These are phyloP conservation scores for Pterostichus niger DNA, from an alignment of 2,888 invertebrate species.

Conservation along the genomic window DNA sequence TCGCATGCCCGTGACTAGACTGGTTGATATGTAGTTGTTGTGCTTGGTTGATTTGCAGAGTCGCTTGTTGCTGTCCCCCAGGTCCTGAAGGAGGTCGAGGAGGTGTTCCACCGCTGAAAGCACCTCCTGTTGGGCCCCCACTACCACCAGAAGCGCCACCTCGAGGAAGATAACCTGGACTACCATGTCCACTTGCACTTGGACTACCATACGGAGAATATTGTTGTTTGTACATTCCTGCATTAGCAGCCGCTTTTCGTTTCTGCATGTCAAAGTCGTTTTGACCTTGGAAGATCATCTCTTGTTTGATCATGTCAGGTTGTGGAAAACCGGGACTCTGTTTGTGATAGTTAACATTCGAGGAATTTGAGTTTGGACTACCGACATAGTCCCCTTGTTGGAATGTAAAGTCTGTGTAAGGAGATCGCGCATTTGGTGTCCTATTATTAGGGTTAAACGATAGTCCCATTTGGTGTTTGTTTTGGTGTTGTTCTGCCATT, in stretches of 20 bases:
- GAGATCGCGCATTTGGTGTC: constrained; percentile 77
- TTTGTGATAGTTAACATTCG: constrained; percentile 76
- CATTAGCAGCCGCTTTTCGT: constrained; percentile 74
- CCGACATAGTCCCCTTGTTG: constrained; percentile 77
- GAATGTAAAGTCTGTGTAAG: constrained; percentile 83
- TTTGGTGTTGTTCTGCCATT: constrained; percentile 98
- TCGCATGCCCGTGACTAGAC: constrained; percentile 85
- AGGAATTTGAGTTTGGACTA: constrained; percentile 76
- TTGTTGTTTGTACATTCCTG: constrained; percentile 79
- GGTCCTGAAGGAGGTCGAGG: constrained; percentile 80
- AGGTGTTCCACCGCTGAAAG: constrained; percentile 76
- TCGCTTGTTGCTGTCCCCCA: constrained; percentile 74
- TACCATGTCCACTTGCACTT: constrained; percentile 81
- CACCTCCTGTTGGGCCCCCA: constrained; percentile 71
- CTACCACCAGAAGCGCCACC: constrained; percentile 70
- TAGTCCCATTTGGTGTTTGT: constrained; percentile 86
- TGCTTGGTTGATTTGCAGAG: constrained; percentile 91
- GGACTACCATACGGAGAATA: constrained; percentile 85
- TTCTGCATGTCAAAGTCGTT: constrained; percentile 77
- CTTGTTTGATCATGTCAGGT: constrained; percentile 80
- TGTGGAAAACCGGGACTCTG: constrained; percentile 76
- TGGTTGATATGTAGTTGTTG: constrained; percentile 93
- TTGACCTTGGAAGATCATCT: constrained; percentile 76
- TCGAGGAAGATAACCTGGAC: constrained; percentile 77
- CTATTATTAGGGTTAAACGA: constrained; percentile 77